Evolutionary conservation across 2,113 vertebrate species (phyloP), one percentile per base, ranked within the genome.

Genomic region (Limnothrissa miodon): DNA sequence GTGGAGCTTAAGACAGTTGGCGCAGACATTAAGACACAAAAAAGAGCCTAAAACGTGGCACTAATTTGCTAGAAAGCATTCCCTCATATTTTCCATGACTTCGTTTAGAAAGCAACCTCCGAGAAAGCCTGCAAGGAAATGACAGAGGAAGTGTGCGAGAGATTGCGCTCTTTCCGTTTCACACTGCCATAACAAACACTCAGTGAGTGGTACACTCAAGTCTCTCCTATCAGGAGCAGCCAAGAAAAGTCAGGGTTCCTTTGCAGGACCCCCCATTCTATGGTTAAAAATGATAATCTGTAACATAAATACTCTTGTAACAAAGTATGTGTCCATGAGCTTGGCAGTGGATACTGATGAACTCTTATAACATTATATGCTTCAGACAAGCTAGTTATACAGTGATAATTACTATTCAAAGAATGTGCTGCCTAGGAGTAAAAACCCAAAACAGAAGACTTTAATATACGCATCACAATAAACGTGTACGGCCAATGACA

Each of bases 91-190:
- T 83, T 82, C 81, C 80, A 51, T 80, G 56, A 78, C 80, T 86
- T 82, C 45, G 21, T 79, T n/a, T 21, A 53, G 84, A 81, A 85
- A 23, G 56, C 86, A 83, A 80, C 85, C 83, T 79, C 86, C 84
- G 33, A 78, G 89, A 78, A 88, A 86, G 84, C 86, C 83, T 87
- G 83, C 81, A 84, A 93, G 93, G 93, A 94, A 94, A 92, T 82
- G 81, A 85, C 84, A 88, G 86, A 93, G 93, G 93, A 94, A 93
- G 91, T 90, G 86, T 86, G 90, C 51, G 66, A 33, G 45, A 87
- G 90, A 87, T 84, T 88, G 81, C 80, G 87, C 89, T 90, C 88
- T 93, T 93, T 94, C 90, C 88, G 85, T 92, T 91, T 92, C 83
- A 88, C 83, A 81, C 80, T 88, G 81, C 81, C 84, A 87, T 74